Evolutionary conservation across 2,888 invertebrate genomes (phyloP), one percentile per base, ranked within the genome.

Genomic region (Gasteruption jaculator): DNA sequence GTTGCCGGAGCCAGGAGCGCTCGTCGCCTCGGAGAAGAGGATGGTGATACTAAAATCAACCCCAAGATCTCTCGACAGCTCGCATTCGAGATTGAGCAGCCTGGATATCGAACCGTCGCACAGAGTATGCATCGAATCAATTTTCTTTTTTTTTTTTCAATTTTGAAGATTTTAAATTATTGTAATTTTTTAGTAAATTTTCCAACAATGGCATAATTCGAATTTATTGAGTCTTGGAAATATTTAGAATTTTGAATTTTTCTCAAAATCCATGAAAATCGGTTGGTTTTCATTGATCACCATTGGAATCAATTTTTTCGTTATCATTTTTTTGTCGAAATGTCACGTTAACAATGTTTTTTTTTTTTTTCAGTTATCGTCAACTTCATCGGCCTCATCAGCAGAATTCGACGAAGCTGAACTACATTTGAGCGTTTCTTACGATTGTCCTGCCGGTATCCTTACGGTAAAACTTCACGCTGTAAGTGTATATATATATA

Each of bases 31-130:
- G 25, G 79, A 79, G 27, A 77, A 77, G 45, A 76, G 78, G 43
- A 73, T 79, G 38, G 74, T 79, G 1, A 66, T 79, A 32, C 73
- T 76, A 15, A 74, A 49, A 12, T 53, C 58, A 11, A 38, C 44
- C 8, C 19, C 41, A 4, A 54, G 48, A 19, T 71, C 73, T 30
- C 72, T 77, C 3, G 71, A 75, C 12, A 75, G 81, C 14, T 81
- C 81, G 79, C 79, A 81, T 51, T 77, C 80, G 33, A 80, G 81
- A 52, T 68, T 83, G 49, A 82, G 81, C 61, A 80, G 79, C 53
- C 75, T 78, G 7, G 79, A 80, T 65, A 79, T 80, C 39, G 79
- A 81, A 59, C 74, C 76, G 45, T 71, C 52, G 12, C 77, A 1
- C n/a, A n/a, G n/a, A n/a, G n/a, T n/a, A n/a, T n/a, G n/a, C n/a